Evolutionary conservation across 2,797 vertebrate genomes (phyloP), one percentile per base, ranked within the genome.

Genomic region (Darevskia nairensis): DNA sequence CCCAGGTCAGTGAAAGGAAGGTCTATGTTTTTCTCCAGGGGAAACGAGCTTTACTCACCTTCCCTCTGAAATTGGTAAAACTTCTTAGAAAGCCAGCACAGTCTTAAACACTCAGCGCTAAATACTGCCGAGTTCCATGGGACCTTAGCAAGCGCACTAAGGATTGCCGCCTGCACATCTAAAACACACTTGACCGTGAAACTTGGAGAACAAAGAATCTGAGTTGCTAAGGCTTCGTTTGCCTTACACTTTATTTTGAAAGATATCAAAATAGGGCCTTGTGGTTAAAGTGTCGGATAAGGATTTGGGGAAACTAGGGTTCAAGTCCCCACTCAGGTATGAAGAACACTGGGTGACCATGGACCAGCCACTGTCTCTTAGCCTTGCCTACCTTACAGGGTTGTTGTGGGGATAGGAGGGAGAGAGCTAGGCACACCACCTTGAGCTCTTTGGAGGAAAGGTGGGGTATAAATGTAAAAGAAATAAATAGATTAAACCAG

Each of bases 1-100:
- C 76, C 64, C 89, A 91, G 87, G 93, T 94, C 84, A 59, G 86
- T 76, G 41, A 19, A 88, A 83, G 78, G 88, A 92, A 90, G 75
- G 88, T 39, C 85, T 44, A 19, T 83, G 82, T 88, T 92, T 93
- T 91, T 80, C 88, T 80, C 46, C 55, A 55, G 71, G 64, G 82
- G 81, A 41, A 0, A 19, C 0, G 19, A 84, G 94, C 91, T 64
- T 91, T 71, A 79, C 71, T 91, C 80, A 77, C 89, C 90, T 90
- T 82, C 80, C 85, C 86, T 0, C 90, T n/a, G 88, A 91, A 91
- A 89, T 80, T 3, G 2, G 50, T 32, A 89, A 86, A 9, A 84
- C 27, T 25, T 78, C 10, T 25, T 23, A 78, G 9, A 78, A 69
- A 69, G 17, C 29, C 32, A 68, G 2, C 44, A 25, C 10, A 32